phyloP scores from a whole-genome alignment of 2,888 invertebrate species.

The Hypolimnas misippus region DNA sequence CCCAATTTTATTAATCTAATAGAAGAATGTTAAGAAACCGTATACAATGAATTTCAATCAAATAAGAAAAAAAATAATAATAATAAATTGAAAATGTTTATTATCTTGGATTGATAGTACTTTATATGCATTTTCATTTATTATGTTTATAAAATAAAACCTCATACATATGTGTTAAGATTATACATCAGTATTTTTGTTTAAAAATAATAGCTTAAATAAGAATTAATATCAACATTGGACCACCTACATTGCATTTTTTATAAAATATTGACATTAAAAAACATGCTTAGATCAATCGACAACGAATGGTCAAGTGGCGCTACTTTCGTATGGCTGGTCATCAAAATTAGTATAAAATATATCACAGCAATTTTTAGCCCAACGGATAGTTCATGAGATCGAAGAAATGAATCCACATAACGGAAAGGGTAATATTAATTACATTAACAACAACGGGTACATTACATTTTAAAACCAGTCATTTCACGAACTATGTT shows the following conservation, averaged over 20 bases:
- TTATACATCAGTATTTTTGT: slow-evolving; percentile 1
- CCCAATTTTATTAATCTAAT: slow-evolving; percentile 53
- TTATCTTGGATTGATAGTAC: background rate
- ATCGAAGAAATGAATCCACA: slow-evolving; percentile 55
- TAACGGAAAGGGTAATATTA: slow-evolving; percentile 41
- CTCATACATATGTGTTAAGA: background rate
- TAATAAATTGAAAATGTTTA: slow-evolving; percentile 20
- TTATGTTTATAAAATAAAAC: slow-evolving; percentile 16
- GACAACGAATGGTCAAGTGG: slow-evolving; percentile 55
- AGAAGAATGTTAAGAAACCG: slow-evolving; percentile 13
- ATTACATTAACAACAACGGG: slow-evolving; percentile 34
- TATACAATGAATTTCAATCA: slow-evolving; percentile 16
- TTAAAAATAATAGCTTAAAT: background rate
- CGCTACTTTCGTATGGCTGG: slow-evolving; percentile 60
- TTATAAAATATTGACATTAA: slow-evolving; percentile 57
- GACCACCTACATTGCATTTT: slow-evolving; percentile 62
- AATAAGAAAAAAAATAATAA: slow-evolving; percentile 11
- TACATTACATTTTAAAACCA: slow-evolving; percentile 34
- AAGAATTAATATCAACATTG: slow-evolving; percentile 50
- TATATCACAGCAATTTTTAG: slow-evolving; percentile 82
- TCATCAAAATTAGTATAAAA: slow-evolving; percentile 74
- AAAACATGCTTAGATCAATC: slow-evolving; percentile 59
- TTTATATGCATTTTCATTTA: slow-evolving; percentile 6
- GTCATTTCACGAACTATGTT: slow-evolving; percentile 34
- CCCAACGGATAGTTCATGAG: slow-evolving; percentile 63